Conservation (phyloP, 92 coral and sea anemone genomes). For the Epizoanthus fatuus region DNA sequence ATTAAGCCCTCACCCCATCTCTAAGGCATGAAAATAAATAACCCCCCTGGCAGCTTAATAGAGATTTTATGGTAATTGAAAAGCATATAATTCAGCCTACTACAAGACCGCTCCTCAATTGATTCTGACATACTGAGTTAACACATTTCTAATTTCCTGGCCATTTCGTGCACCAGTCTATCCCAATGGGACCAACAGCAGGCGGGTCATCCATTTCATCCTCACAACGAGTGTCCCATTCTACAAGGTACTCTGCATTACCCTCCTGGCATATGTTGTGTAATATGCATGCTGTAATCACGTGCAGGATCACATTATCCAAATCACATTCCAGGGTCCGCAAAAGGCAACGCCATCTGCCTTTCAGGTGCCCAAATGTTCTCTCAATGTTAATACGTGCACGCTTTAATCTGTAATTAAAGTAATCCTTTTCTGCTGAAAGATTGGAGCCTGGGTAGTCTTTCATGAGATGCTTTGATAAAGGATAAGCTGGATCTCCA, state of each 20-base stretch:
- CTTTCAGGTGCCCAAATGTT: slow-evolving; percentile 63
- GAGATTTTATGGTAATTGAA: neutral
- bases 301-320: slow-evolving; percentile 57
- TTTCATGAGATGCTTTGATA: slow-evolving; percentile 72
- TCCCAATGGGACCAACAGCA: slow-evolving; percentile 29
- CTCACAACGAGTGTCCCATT: slow-evolving; percentile 32
- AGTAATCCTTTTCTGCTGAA: slow-evolving; percentile 65
- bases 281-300: slow-evolving; percentile 51
- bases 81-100: slow-evolving; percentile 13
- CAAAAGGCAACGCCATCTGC: slow-evolving; percentile 58
- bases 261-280: slow-evolving; percentile 60
- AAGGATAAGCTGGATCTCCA: slow-evolving; percentile 75
- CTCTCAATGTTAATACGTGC: slow-evolving; percentile 64
- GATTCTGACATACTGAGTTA: too few species aligned
- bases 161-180: neutral
- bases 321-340: slow-evolving; percentile 41
- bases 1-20: too few species aligned
- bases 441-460: slow-evolving; percentile 70
- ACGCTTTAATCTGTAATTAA: slow-evolving; percentile 58
- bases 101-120: neutral
- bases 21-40: too few species aligned
- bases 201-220: slow-evolving; percentile 64
- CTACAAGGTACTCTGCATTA: slow-evolving; percentile 23
- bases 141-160: too few species aligned
- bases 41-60: too few species aligned